Base-by-base conservation (phyloP, 92 coral and sea anemone species). In the Diadumene lineata region DNA sequence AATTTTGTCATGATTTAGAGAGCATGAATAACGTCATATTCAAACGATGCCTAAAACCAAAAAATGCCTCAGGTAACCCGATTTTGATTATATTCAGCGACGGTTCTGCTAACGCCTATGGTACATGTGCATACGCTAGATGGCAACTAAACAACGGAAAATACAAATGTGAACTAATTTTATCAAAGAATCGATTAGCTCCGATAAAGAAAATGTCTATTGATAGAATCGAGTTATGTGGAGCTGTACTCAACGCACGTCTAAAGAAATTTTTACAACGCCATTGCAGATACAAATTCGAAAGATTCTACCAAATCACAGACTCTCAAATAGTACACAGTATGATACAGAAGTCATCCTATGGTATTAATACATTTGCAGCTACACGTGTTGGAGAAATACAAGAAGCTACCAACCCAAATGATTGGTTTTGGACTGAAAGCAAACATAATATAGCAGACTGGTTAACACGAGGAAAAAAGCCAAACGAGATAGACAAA, bases 351-450 rank as follows among this genome's bases (percentile, higher is more conserved):
- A 84, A 84, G 31, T 80, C 73, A 43, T 80, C 93, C 2, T 85
- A 88, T 24, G 84, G 93, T 27, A 84, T 88, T 56, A 84, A 88
- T 77, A 84, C 89, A 56, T 88, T 82, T 63, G 89, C 86, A 0
- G 84, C 87, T 26, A 73, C 74, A 31, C 79, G 90, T 15, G 62
- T 84, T 1, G 71, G 53, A n/a, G n/a, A n/a, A n/a, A n/a, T n/a
- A n/a, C n/a, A n/a, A n/a, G n/a, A n/a, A n/a, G n/a, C n/a, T n/a
- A 85, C 89, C 11, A 51, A 75, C 31, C 76, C 72, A 11, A 31
- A 61, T n/a, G 85, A 74, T 34, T 84, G 93, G 87, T 72, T 80
- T 34, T 88, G 93, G 93, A 71, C 56, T n/a, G 82, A 82, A 81
- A 72, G 89, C 33, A 66, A 80, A 48, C 56, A 51, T 44, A 85